Percentiles rank a stretch among this genome's conserved stretches.
These are phyloP conservation scores for Cremastinae sp. DNA, from an alignment of 2,888 invertebrate species.

Conservation along the genomic window DNA sequence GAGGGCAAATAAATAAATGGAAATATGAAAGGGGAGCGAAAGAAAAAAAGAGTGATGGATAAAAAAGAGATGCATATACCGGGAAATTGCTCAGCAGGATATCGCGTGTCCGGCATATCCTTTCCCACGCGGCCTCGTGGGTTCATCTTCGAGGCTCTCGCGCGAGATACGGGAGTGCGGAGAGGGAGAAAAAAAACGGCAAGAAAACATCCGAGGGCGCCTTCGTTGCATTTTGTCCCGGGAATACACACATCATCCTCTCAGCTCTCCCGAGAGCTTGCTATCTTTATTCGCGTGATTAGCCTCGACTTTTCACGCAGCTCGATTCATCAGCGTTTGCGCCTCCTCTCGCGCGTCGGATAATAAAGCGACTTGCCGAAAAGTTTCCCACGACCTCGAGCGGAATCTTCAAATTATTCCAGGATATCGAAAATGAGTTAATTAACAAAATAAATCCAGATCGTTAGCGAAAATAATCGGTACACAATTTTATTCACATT, in stretches of 20 bases:
- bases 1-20: slow-evolving; percentile 10
- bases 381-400: not conserved
- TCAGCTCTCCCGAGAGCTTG: too few relatives aligned
- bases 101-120: slow-evolving; percentile 59
- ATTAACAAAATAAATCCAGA: too few relatives aligned
- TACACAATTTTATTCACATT: too few relatives aligned
- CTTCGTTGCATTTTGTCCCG: slow-evolving; percentile 9
- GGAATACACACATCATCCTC: not conserved
- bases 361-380: not conserved
- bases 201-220: slow-evolving; percentile 18
- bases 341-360: not conserved
- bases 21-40: slow-evolving; percentile 8
- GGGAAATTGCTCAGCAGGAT: slow-evolving; percentile 56
- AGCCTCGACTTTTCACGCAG: slow-evolving; percentile 28
- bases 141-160: slow-evolving; percentile 28
- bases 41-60: slow-evolving; percentile 7
- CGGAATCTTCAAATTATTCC: not conserved
- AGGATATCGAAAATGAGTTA: too few relatives aligned
- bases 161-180: not conserved
- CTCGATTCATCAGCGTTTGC: slow-evolving; percentile 31
- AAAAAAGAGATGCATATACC: slow-evolving; percentile 31
- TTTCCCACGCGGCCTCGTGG: slow-evolving; percentile 53
- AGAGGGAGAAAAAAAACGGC: slow-evolving; percentile 8
- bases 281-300: not conserved
- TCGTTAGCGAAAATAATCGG: too few relatives aligned